Conservation (phyloP, 2,888 invertebrate genomes). For the Eurytoma californica region DNA sequence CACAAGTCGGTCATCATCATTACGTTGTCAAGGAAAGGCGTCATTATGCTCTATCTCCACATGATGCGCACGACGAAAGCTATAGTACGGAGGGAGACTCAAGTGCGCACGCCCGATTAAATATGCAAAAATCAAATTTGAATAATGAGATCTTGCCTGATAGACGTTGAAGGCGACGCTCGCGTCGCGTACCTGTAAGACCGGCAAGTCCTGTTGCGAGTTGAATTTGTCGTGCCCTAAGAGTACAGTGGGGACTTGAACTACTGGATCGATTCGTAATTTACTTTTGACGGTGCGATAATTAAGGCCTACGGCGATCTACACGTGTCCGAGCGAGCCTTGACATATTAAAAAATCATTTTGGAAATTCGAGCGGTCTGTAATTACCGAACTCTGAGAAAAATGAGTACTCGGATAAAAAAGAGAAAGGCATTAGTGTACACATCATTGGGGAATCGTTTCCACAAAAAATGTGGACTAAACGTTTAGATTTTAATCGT, state of each 20-base stretch:
- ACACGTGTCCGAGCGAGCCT: background rate
- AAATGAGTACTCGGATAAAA: constrained; percentile 7
- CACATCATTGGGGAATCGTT: background rate
- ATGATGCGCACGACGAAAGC: constrained; percentile 63
- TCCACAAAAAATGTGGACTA: no score
- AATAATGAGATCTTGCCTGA: constrained; percentile 67
- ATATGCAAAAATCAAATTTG: constrained; percentile 73
- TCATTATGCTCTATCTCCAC: constrained; percentile 74
- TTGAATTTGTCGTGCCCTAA: no score
- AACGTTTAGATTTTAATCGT: background rate
- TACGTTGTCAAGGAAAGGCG: constrained; percentile 72
- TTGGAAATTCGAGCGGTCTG: constrained; percentile 5
- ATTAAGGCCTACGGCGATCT: constrained; percentile 33
- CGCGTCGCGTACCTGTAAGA: no score
- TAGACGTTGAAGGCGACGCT: constrained; percentile 18
- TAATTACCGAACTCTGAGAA: constrained; percentile 18
- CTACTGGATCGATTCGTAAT: constrained; percentile 43
- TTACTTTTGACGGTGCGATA: constrained; percentile 29
- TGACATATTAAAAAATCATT: constrained; percentile 27
- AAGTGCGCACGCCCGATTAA: constrained; percentile 64
- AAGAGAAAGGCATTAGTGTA: constrained; percentile 1
- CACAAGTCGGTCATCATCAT: constrained; percentile 74
- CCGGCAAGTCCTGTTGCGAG: no score
- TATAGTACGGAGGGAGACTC: constrained; percentile 51
- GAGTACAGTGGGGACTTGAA: background rate